These are phyloP conservation scores for Uria lomvia DNA, from an alignment of 2,113 vertebrate species.

Conservation along the genomic window DNA sequence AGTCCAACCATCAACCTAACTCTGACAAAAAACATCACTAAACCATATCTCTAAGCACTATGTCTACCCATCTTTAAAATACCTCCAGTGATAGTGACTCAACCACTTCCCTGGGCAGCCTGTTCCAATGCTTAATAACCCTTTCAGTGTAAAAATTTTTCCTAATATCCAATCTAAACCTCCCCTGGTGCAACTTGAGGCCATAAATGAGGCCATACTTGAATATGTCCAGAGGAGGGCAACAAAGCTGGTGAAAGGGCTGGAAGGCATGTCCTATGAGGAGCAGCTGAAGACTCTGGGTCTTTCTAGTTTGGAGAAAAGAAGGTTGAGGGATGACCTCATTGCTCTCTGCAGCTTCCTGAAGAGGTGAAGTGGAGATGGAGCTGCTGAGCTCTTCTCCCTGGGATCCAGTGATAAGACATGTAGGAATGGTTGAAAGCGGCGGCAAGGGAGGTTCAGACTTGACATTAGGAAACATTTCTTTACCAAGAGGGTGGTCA, in stretches of 20 bases:
- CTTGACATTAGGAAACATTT: not conserved
- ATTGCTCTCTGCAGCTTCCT: not conserved
- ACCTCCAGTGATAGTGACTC: too few species aligned
- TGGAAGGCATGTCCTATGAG: not conserved
- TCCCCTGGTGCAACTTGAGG: too few species aligned
- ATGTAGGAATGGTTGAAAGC: accelerated
- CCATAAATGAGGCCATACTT: too few species aligned
- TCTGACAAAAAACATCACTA: too few species aligned
- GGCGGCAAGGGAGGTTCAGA: not conserved
- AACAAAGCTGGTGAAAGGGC: not conserved
- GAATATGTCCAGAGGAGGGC: accelerated
- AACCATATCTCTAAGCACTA: too few species aligned
- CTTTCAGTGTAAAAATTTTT: too few species aligned
- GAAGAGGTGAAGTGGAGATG: not conserved
- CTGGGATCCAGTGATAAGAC: not conserved
- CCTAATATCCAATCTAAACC: too few species aligned
- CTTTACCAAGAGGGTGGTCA: not conserved
- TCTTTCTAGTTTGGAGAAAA: not conserved
- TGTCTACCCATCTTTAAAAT: too few species aligned
- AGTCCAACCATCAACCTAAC: too few species aligned
- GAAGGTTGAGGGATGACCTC: not conserved
- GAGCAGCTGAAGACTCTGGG: accelerated
- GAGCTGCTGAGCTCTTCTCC: not conserved
- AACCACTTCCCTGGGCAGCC: too few species aligned
- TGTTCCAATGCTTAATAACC: too few species aligned